Evolutionary conservation across 2,113 vertebrate species (phyloP).

Genomic region (Prunella fulvescens): DNA sequence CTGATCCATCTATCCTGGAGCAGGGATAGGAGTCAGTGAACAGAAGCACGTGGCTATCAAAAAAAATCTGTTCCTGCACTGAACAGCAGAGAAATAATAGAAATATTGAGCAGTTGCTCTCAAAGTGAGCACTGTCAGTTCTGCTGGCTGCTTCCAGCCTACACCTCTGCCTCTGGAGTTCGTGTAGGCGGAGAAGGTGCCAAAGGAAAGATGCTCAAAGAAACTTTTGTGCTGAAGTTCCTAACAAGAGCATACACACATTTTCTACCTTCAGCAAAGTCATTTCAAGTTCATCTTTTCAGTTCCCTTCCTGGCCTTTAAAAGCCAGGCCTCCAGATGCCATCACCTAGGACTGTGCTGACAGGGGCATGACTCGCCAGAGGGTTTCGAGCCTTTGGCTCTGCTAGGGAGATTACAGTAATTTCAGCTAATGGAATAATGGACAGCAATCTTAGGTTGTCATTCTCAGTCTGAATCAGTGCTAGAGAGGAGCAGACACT

Average conservation of each 20-base stretch:
- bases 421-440: constrained; percentile 54
- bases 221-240: background rate
- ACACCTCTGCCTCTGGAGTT: background rate
- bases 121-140: background rate
- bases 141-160: background rate
- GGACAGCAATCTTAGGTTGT: background rate
- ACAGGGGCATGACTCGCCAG: background rate
- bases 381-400: background rate
- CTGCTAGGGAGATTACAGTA: background rate
- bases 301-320: background rate
- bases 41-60: background rate
- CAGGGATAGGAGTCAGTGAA: background rate
- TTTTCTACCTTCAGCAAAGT: background rate
- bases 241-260: background rate
- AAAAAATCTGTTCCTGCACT: background rate
- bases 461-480: background rate
- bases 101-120: background rate
- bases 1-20: background rate
- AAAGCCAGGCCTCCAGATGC: background rate
- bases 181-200: background rate
- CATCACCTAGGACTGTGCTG: background rate
- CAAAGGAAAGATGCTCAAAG: background rate
- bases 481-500: background rate
- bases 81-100: background rate
- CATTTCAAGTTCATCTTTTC: background rate